Base-by-base conservation (phyloP, 2,888 invertebrate genomes). In the Trichogramma evanescens region DNA sequence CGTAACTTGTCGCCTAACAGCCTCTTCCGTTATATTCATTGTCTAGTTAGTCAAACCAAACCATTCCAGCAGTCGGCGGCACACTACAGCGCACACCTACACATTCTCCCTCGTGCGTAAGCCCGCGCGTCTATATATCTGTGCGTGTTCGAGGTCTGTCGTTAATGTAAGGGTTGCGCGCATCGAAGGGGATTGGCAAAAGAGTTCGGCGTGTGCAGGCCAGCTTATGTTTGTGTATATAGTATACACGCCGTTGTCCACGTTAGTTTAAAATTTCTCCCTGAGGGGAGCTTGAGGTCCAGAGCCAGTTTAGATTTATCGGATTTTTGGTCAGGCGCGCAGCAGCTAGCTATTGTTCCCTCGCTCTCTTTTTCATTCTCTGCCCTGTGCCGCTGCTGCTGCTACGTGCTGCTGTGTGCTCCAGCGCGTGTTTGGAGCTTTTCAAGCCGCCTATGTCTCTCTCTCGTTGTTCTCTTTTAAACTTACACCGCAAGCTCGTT, bases 271-370 rank as follows among this genome's bases (percentile, higher is more conserved):
- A 77, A 76, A 76, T 70, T 77, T 76, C 74, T 70, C 67, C 26
- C 26, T 26, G 26, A 26, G 75, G 74, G 74, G 75, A 74, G 75
- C 74, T 72, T 76, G 73, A 74, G 75, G 76, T 74, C 73, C 74
- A 73, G 71, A 73, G 68, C 72, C 73, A 73, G 75, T 74, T 26
- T 77, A 77, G 77, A 77, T 77, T 77, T 77, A 77, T 77, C 77
- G 77, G 75, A 77, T 77, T 77, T 77, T 77, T 77, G 77, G 77
- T 77, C 77, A 74, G 77, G 77, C 77, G 75, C 77, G 77, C 77
- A 77, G 77, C 26, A 77, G 77, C 77, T 75, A 74, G 71, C 71
- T 67, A 67, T 67, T 71, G 71, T 70, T 50, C 57, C n/a, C 45
- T 63, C 56, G 56, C 56, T 54, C 67, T 68, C 64, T 63, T 70